Evolutionary conservation across 2,888 invertebrate species (phyloP).

Genomic region (Eristalis tenax): DNA sequence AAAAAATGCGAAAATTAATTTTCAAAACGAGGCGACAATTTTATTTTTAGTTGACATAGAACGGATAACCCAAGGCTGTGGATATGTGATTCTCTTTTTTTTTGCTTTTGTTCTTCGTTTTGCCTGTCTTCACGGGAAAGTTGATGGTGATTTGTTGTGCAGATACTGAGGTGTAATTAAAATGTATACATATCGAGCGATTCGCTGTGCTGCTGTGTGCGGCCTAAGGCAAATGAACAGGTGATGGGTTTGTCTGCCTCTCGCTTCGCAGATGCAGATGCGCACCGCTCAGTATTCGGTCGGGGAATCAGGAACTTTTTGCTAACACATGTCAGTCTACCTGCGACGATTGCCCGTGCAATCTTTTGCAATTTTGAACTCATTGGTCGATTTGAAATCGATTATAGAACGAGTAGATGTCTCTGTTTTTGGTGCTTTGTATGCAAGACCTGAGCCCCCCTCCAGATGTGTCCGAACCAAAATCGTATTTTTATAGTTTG

Average conservation of each 20-base stretch:
- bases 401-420: not conserved
- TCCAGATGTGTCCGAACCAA: not conserved
- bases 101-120: constrained; percentile 26
- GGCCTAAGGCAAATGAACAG: constrained; percentile 35
- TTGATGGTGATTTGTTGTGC: constrained; percentile 52
- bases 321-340: not conserved
- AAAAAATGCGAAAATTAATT: constrained; percentile 51
- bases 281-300: not conserved
- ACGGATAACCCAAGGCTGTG: constrained; percentile 65
- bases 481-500: not conserved
- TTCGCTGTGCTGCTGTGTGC: not conserved
- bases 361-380: too few relatives aligned
- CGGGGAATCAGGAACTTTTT: not conserved
- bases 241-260: constrained; percentile 21
- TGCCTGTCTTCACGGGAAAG: constrained; percentile 8
- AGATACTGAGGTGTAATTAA: constrained; percentile 57
- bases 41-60: constrained; percentile 69
- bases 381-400: not conserved
- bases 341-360: not conserved
- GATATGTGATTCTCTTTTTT: not conserved
- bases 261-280: not conserved
- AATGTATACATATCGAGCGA: constrained; percentile 46
- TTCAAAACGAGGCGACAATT: constrained; percentile 56
- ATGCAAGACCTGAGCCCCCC: not conserved
- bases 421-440: not conserved